These are phyloP conservation scores for Monopis laevigella DNA, from an alignment of 2,888 invertebrate genomes.

Conservation along the genomic window DNA sequence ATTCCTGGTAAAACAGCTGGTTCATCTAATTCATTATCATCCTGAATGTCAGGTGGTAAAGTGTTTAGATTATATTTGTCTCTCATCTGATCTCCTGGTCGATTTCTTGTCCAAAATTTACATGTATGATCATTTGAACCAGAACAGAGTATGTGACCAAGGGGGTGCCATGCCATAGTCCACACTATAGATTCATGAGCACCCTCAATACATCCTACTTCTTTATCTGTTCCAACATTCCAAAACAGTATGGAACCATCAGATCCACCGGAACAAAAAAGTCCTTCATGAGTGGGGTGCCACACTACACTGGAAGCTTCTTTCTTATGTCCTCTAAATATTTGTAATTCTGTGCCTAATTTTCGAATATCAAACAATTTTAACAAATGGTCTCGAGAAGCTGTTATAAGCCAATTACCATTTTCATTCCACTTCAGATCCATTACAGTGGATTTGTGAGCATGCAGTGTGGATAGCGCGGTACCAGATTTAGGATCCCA, in stretches of 20 bases:
- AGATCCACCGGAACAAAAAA: conserved; percentile 98
- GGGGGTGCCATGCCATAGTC: conserved; percentile 99
- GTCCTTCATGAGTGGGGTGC: conserved; percentile 97
- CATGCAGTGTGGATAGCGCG: conserved; percentile 96
- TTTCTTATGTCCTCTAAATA: conserved; percentile 98
- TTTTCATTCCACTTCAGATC: conserved; percentile 99
- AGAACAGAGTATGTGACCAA: conserved; percentile 97
- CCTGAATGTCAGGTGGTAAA: conserved; percentile 79
- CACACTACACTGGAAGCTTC: conserved; percentile 97
- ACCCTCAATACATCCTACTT: conserved; percentile 97
- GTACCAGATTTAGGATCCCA: conserved; percentile 99
- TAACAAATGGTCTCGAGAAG: conserved; percentile 95
- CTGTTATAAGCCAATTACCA: conserved; percentile 99
- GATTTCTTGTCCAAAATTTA: conserved; percentile 99
- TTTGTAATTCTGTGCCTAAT: conserved; percentile 93
- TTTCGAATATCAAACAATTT: conserved; percentile 98
- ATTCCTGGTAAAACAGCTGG: conserved; percentile 91
- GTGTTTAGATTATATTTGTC: conserved; percentile 98
- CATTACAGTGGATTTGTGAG: conserved; percentile 99
- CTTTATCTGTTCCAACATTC: conserved; percentile 98
- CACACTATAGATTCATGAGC: conserved; percentile 99
- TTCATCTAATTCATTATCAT: conserved; percentile 72
- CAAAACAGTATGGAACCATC: conserved; percentile 99
- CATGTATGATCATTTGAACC: conserved; percentile 99
- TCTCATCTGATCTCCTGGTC: conserved; percentile 97